Percentiles rank a stretch among this genome's conserved stretches.
Conservation (phyloP, 2,888 invertebrate genomes). For the Tridacna gigas region DNA sequence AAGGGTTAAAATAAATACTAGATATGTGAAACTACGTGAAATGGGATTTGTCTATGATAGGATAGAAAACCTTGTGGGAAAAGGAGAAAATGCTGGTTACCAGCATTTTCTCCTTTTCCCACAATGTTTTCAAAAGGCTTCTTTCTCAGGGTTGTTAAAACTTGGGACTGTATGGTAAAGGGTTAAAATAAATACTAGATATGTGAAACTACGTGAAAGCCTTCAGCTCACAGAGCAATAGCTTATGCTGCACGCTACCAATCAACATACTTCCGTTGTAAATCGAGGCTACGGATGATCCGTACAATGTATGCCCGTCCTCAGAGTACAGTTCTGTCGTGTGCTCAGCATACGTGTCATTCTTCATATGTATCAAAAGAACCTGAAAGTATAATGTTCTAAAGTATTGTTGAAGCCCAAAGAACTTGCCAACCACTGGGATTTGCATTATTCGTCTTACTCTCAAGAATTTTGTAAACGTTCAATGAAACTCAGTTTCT, state of each 20-base stretch:
- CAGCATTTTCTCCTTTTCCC: conserved; percentile 7
- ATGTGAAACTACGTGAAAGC: background rate
- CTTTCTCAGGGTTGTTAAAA: too few relatives aligned
- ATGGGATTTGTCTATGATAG: too few relatives aligned
- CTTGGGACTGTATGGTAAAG: too few relatives aligned
- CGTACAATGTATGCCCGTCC: conserved; percentile 68
- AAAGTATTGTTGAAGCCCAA: too few relatives aligned
- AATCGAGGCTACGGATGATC: conserved; percentile 67
- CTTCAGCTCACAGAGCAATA: conserved; percentile 71
- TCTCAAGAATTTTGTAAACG: too few relatives aligned
- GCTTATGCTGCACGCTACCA: conserved; percentile 69
- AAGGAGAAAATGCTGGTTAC: background rate
- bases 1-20: too few relatives aligned
- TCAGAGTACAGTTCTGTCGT: conserved; percentile 70
- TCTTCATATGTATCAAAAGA: conserved; percentile 59
- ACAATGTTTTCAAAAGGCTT: background rate
- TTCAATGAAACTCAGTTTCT: too few relatives aligned
- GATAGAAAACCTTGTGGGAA: background rate
- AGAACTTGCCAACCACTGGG: too few relatives aligned
- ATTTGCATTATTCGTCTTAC: too few relatives aligned
- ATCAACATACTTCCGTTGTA: conserved; percentile 71
- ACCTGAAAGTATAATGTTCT: conserved; percentile 40
- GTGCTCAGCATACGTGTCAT: conserved; percentile 54
- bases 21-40: too few relatives aligned
- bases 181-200: too few relatives aligned